Base-by-base conservation (phyloP, 1,140 invertebrate species). In the Tenebrio molitor region DNA sequence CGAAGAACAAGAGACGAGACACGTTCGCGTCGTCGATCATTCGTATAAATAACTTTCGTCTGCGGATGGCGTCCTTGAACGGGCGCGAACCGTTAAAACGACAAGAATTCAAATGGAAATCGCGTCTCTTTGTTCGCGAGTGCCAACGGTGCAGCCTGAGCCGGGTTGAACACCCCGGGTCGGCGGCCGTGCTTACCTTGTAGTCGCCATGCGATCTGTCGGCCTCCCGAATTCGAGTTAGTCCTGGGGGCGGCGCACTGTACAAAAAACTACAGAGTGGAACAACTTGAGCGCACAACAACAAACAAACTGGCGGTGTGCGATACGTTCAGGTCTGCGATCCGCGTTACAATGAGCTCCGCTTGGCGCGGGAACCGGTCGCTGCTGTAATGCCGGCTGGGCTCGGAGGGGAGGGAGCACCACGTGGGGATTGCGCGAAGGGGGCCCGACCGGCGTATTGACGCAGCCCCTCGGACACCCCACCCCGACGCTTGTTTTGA, bases 371-470 rank as follows among this genome's bases (percentile, higher is more conserved):
- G 36, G 64, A 66, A 66, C 64, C 64, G 64, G 64, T 66, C 62
- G 64, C 42, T 65, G 44, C 44, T 65, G 62, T 39, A 41, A 65
- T 44, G 64, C 64, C 64, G 64, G 64, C 64, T 66, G 36, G 34
- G 23, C 64, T 39, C 21, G 64, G 34, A 42, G 64, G 64, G 64
- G 36, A 42, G 64, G 64, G 12, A 44, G 53, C 64, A 42, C 64
- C 64, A 66, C 64, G 64, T 66, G 64, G 64, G 64, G 64, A 66
- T 25, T 66, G 64, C 64, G 64, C 64, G 64, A 66, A 65, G 64
- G 42, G 64, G 64, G 36, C 64, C 42, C 42, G 64, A 42, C 64
- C 16, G 36, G 17, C 42, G 64, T 66, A 66, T 66, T 66, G 64
- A 66, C 64, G 64, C 64, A 66, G 64, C 50, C 62, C 33, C 62